Base-by-base conservation (phyloP, 2,888 invertebrate genomes). In the Hylaea fasciaria region DNA sequence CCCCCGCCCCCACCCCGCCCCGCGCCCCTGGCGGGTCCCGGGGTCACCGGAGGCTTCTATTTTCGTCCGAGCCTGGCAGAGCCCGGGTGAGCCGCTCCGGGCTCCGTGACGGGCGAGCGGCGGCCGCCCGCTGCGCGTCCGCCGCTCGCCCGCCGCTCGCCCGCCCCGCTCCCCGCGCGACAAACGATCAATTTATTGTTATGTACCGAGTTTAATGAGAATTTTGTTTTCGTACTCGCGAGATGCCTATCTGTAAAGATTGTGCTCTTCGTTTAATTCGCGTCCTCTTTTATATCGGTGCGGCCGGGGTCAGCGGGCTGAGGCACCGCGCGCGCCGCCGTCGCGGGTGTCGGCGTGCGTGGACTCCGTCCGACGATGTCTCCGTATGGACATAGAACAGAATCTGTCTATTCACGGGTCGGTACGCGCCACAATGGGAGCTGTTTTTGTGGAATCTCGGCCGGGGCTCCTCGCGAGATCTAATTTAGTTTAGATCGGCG, bases 1-100 rank as follows among this genome's bases (percentile, higher is more conserved):
- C 45, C 51, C 46, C 55, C 9, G 40, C 45, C 39, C 45, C 41
- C 39, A 40, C 49, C 58, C 43, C 53, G 13, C 52, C n/a, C 14
- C 17, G 46, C 37, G 45, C 14, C 40, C 52, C 37, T 62, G 58
- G 60, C 68, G 63, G 69, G 72, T 68, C 71, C 66, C 69, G 70
- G 66, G 65, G 67, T 65, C 69, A 69, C 67, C 65, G 68, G 69
- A 71, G 68, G 66, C 69, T 69, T 72, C 73, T 74, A 75, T 72
- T 73, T 73, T 65, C 64, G 66, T 74, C 69, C 59, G 57, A 57
- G 56, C 64, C 1, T 32, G 10, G 3, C 32, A n/a, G n/a, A n/a
- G n/a, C 32, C 7, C 7, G 32, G 32, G 9, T 22, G 22, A 10
- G n/a, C 37, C 37, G 37, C 37, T 2, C 37, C 12, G 37, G 12